Percentiles rank a stretch among this genome's conserved stretches.
Evolutionary conservation across 2,888 invertebrate species (phyloP).

Genomic region (Coelinius sp.): DNA sequence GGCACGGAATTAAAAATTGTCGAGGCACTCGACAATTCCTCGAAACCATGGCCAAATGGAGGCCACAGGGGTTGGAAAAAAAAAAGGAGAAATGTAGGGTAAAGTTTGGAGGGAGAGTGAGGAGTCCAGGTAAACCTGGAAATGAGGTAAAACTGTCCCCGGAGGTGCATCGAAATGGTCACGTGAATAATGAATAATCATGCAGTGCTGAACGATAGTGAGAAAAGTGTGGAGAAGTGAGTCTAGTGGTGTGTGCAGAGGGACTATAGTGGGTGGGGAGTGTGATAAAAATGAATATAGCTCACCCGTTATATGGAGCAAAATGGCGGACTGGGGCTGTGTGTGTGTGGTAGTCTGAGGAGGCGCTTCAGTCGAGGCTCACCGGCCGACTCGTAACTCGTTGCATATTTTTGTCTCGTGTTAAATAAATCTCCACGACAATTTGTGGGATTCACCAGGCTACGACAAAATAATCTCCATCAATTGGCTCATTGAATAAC

Average conservation of each 20-base stretch:
- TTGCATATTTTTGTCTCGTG: conserved; percentile 29
- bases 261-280: background rate
- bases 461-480: conserved; percentile 5
- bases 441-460: background rate
- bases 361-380: conserved; percentile 33
- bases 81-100: conserved; percentile 8
- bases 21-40: background rate
- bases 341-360: background rate
- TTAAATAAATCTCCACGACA: conserved; percentile 20
- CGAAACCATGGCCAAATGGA: background rate
- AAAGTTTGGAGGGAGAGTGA: background rate
- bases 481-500: background rate
- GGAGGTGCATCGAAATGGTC: conserved; percentile 38
- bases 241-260: background rate
- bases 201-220: background rate
- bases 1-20: conserved; percentile 31
- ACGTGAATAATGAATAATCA: conserved; percentile 44
- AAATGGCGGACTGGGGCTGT: conserved; percentile 11
- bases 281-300: background rate
- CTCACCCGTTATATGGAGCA: conserved; percentile 26
- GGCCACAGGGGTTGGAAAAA: background rate
- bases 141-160: conserved; percentile 27
- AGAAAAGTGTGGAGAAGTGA: background rate
- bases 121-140: background rate
- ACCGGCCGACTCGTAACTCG: conserved; percentile 27